Conservation (phyloP, 1,140 invertebrate species). For the Ectropis grisescens region DNA sequence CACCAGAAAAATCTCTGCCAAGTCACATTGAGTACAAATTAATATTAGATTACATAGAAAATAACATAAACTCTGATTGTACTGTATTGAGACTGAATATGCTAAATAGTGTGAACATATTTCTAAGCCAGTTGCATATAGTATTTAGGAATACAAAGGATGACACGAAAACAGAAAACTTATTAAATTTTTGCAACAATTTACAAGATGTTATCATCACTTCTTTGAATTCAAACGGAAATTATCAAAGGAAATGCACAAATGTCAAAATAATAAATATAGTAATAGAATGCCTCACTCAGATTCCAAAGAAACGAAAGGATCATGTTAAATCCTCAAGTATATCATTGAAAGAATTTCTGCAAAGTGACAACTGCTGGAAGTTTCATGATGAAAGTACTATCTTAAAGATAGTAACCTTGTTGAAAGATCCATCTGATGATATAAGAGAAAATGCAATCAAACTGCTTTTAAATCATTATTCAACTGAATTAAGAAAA, state of each 20-base stretch:
- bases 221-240: slow-evolving; percentile 38
- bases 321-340: slow-evolving; percentile 15
- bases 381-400: slow-evolving; percentile 21
- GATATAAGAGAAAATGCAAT: slow-evolving; percentile 40
- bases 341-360: slow-evolving; percentile 17
- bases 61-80: slow-evolving; percentile 60
- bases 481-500: slow-evolving; percentile 19
- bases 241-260: slow-evolving; percentile 63
- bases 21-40: slow-evolving; percentile 27
- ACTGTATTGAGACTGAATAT: slow-evolving; percentile 51
- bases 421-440: slow-evolving; percentile 42
- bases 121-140: slow-evolving; percentile 31
- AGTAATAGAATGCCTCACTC: slow-evolving; percentile 29
- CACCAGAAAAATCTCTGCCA: slow-evolving; percentile 33
- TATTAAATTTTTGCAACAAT: slow-evolving; percentile 27
- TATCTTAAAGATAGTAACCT: slow-evolving; percentile 24
- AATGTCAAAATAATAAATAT: slow-evolving; percentile 34
- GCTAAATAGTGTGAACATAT: slow-evolving; percentile 38
- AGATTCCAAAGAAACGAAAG: slow-evolving; percentile 27
- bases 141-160: slow-evolving; percentile 20
- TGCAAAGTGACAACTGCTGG: slow-evolving; percentile 23
- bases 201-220: slow-evolving; percentile 37
- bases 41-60: slow-evolving; percentile 36
- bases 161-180: slow-evolving; percentile 8
- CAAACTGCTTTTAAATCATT: slow-evolving; percentile 31